Evolutionary conservation across 53 echinoderm and acorn worm genomes (phyloP).

Genomic region (Henricia sp.): DNA sequence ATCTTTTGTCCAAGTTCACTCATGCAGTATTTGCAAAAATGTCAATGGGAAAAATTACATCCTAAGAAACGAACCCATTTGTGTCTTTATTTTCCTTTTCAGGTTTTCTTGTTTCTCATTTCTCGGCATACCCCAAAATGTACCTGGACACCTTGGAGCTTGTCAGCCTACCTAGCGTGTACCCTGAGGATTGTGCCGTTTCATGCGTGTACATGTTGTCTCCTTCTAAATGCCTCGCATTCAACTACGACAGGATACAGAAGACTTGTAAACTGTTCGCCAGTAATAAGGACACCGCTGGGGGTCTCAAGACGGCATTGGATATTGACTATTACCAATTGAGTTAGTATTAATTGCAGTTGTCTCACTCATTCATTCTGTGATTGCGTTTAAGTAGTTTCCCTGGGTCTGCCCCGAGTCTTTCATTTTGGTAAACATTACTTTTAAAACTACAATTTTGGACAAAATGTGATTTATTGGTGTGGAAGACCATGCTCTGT

Average conservation of each 20-base stretch:
- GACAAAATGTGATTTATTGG: no score
- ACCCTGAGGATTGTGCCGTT: slow-evolving; percentile 78
- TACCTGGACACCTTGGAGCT: slow-evolving; percentile 38
- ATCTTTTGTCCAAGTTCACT: no score
- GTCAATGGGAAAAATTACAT: no score
- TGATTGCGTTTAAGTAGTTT: no score
- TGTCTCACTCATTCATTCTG: no score
- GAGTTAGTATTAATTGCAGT: slow-evolving; percentile 9
- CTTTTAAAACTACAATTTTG: no score
- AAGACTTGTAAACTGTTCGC: slow-evolving; percentile 49
- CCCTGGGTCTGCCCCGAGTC: no score
- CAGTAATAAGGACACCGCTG: slow-evolving; percentile 32
- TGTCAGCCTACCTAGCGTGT: slow-evolving; percentile 31
- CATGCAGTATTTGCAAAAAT: no score
- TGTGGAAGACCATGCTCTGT: no score
- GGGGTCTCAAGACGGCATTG: slow-evolving; percentile 26
- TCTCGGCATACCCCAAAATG: slow-evolving; percentile 61
- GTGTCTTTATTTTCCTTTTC: neutral
- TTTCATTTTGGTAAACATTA: no score
- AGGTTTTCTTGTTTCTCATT: slow-evolving; percentile 60
- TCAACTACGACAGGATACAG: slow-evolving; percentile 65
- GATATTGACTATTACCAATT: slow-evolving; percentile 57
- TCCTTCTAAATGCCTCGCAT: slow-evolving; percentile 66
- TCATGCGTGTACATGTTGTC: slow-evolving; percentile 47
- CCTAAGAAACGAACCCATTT: no score